These are phyloP conservation scores for Caenorhabditis inopinata DNA, from an alignment of 1,140 invertebrate species.

Conservation along the genomic window DNA sequence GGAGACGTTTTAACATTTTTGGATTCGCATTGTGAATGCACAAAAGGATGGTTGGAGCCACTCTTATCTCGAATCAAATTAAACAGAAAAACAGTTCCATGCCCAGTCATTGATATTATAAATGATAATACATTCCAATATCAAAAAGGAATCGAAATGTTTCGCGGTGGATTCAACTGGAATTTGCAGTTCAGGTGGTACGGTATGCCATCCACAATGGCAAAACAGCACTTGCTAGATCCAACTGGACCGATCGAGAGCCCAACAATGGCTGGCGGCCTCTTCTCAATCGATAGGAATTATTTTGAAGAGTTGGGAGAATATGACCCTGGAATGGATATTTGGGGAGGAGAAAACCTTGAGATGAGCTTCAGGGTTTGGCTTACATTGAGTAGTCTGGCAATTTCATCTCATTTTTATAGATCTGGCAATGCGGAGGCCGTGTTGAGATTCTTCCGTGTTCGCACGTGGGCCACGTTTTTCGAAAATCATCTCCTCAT, in stretches of 20 bases:
- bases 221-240: constrained; percentile 50
- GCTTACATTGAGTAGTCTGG: constrained; percentile 2
- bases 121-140: constrained; percentile 88
- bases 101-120: constrained; percentile 92
- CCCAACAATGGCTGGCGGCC: constrained; percentile 93
- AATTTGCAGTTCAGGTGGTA: constrained; percentile 77
- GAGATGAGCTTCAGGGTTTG: constrained; percentile 70
- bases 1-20: constrained; percentile 83
- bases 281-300: constrained; percentile 84
- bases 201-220: constrained; percentile 67
- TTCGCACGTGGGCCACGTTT: constrained; percentile 83
- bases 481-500: constrained; percentile 88
- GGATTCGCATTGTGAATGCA: constrained; percentile 90
- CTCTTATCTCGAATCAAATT: constrained; percentile 77
- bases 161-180: constrained; percentile 97
- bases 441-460: constrained; percentile 90
- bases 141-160: constrained; percentile 97
- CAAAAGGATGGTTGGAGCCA: constrained; percentile 84
- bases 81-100: constrained; percentile 78
- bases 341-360: constrained; percentile 87
- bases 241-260: constrained; percentile 61
- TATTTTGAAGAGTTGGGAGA: constrained; percentile 90
- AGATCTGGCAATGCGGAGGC: constrained; percentile 94
- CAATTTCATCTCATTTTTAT: constrained; percentile 75
- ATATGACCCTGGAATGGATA: constrained; percentile 95